Conservation (phyloP, 1,140 invertebrate genomes). For the Monochamus saltuarius region DNA sequence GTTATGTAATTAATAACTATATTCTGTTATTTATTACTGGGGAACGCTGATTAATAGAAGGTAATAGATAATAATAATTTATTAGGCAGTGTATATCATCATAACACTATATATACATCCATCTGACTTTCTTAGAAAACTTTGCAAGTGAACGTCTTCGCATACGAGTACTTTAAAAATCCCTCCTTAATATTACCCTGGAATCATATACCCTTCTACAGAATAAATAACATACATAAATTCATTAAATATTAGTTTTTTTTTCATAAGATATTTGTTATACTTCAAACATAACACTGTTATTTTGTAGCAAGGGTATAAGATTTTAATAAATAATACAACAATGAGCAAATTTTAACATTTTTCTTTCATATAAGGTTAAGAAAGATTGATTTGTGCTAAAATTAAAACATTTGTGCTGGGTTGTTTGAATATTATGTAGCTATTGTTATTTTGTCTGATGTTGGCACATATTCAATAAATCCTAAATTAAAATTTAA, state of each 20-base stretch:
- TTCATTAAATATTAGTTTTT: conserved; percentile 20
- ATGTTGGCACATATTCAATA: conserved; percentile 31
- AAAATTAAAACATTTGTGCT: conserved; percentile 17
- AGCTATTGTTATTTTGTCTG: conserved; percentile 10
- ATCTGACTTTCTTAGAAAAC: conserved; percentile 44
- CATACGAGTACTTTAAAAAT: conserved; percentile 1
- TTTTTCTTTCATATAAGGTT: conserved; percentile 21
- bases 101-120: conserved; percentile 53
- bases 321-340: conserved; percentile 28
- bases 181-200: conserved; percentile 25
- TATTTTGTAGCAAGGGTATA: conserved; percentile 24
- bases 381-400: conserved; percentile 25
- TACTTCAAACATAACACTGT: conserved; percentile 10
- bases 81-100: conserved; percentile 53
- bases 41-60: conserved; percentile 13
- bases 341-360: conserved; percentile 42
- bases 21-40: not conserved
- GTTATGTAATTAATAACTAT: too few species aligned
- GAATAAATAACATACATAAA: conserved; percentile 23
- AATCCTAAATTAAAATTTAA: conserved; percentile 9
- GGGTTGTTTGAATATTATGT: conserved; percentile 8
- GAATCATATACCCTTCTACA: conserved; percentile 26
- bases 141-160: conserved; percentile 26
- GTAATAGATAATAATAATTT: conserved; percentile 49
- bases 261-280: conserved; percentile 17